These are phyloP conservation scores for Bagarius yarrelli DNA, from an alignment of 2,113 vertebrate species.

Conservation along the genomic window DNA sequence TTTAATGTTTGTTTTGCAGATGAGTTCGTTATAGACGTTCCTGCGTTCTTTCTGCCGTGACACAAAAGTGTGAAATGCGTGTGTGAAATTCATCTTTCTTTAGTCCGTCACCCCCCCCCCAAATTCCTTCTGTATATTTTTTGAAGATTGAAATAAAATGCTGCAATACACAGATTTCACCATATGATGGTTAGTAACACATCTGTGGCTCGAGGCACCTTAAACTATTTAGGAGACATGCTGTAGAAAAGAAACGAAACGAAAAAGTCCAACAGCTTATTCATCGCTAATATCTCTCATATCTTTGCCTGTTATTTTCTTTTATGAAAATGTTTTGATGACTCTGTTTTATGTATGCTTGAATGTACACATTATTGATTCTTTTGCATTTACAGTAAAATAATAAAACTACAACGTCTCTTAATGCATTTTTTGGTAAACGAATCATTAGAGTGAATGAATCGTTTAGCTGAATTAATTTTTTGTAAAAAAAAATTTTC, in stretches of 20 bases:
- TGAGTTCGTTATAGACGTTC: constrained; percentile 72
- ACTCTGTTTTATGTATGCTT: background rate
- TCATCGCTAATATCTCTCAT: background rate
- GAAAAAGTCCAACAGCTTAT: background rate
- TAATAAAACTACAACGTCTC: background rate
- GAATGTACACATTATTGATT: background rate
- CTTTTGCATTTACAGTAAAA: constrained; percentile 2
- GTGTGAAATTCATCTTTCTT: background rate
- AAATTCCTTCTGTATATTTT: background rate
- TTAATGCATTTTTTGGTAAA: background rate
- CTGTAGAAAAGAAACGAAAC: background rate
- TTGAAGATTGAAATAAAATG: background rate
- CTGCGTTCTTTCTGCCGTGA: background rate
- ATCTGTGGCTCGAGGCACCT: background rate
- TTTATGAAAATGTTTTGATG: background rate
- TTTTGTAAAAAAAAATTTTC: too few species aligned
- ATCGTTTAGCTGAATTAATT: too few species aligned
- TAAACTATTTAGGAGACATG: background rate
- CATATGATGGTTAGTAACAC: background rate
- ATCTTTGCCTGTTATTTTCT: background rate
- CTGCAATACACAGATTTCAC: background rate
- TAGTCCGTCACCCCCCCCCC: background rate
- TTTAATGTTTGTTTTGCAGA: constrained; percentile 47
- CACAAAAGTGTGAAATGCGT: background rate
- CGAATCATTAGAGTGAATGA: too few species aligned